Evolutionary conservation across 2,888 invertebrate genomes (phyloP).

Genomic region (Gerosis bhagava): DNA sequence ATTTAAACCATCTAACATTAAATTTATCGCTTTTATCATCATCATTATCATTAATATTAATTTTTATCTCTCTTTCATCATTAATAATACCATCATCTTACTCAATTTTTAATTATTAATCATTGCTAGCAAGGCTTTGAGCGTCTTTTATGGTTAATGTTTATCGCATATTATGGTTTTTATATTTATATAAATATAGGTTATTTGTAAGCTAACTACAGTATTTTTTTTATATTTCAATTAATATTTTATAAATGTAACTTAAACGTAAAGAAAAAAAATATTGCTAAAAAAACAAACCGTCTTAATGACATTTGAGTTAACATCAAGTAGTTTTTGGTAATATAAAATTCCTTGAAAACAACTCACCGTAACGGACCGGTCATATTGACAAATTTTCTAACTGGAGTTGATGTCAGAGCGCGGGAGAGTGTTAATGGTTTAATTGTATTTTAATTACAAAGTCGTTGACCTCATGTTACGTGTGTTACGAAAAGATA

Average conservation of each 20-base stretch:
- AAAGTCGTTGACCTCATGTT: conserved; percentile 32
- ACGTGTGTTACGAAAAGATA: conserved; percentile 17
- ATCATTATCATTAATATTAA: neutral
- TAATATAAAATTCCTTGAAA: too few relatives aligned
- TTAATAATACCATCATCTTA: neutral
- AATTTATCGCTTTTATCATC: conserved; percentile 33
- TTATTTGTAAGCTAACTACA: too few relatives aligned
- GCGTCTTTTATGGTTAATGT: too few relatives aligned
- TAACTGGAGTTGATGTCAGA: conserved; percentile 34
- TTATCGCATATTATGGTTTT: too few relatives aligned
- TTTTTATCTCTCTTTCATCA: too few relatives aligned
- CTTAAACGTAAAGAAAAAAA: too few relatives aligned
- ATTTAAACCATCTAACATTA: conserved; percentile 61
- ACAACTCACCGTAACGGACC: conserved; percentile 24
- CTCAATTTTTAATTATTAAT: neutral
- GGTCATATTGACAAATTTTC: conserved; percentile 37
- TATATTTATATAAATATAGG: too few relatives aligned
- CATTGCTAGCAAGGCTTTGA: conserved; percentile 26
- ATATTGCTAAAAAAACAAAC: too few relatives aligned
- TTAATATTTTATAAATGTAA: too few relatives aligned
- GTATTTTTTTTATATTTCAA: too few relatives aligned
- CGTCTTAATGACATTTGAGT: too few relatives aligned
- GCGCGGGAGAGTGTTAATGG: conserved; percentile 32
- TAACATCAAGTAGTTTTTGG: too few relatives aligned
- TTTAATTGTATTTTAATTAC: conserved; percentile 40